Evolutionary conservation across 92 coral and sea anemone genomes (phyloP), one percentile per base, ranked within the genome.

Genomic region (Nematostella vectensis): DNA sequence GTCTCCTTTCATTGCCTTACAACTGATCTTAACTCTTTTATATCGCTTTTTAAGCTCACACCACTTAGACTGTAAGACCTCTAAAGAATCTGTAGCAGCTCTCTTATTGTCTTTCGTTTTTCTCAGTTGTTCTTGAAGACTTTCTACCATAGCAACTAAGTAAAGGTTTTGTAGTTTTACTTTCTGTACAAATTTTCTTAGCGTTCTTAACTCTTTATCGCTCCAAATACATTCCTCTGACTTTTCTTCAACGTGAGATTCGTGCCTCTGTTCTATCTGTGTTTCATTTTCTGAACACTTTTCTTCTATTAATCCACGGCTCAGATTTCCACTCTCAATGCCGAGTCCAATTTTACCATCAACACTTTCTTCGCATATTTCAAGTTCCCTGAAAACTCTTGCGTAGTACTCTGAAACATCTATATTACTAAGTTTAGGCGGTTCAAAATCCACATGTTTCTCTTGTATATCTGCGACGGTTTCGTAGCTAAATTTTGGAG

Each of bases 1-100:
- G 50, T 91, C 98, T 48, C 79, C 93, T 49, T 91, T 91, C 54
- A 86, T 17, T n/a, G 98, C 95, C 50, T 67, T 86, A 55, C 82
- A 91, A 50, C 78, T 78, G 10, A 91, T 62, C 57, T 91, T 91
- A 31, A 87, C 59, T 28, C 79, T 67, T 59, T 50, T 70, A 57
- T 87, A 83, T 55, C 85, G 69, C 64, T 82, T 82, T 44, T 60
- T 86, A 28, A 71, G 59, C 26, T 70, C 57, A 3, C 53, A 11
- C 38, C 74, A 76, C 48, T 72, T 78, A 16, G 59, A 67, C 55
- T 75, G 70, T 43, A 58, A 38, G 17, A 48, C 2, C 21, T 57
- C 33, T 1, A 62, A 51, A 2, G 74, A 13, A 45, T 67, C 64
- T 0, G 36, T 62, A 20, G 62, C 68, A 1, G 38, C 68, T 9